These are phyloP conservation scores for Papilio machaon DNA, from an alignment of 1,140 invertebrate species.

Conservation along the genomic window DNA sequence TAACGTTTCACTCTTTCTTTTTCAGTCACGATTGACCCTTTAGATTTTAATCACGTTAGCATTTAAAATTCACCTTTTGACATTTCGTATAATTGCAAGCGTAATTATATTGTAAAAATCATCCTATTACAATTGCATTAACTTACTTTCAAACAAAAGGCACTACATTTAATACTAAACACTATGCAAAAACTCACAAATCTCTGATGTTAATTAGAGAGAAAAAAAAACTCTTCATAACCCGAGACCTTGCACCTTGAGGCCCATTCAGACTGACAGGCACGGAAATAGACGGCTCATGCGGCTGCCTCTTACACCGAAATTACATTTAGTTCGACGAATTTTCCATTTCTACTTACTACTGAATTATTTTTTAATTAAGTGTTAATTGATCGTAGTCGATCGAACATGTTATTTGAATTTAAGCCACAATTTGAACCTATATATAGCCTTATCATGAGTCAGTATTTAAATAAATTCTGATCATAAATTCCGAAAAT, in stretches of 20 bases:
- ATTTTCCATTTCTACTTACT: neutral
- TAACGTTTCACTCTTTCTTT: neutral
- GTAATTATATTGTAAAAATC: neutral
- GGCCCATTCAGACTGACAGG: slow-evolving; percentile 51
- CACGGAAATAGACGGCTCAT: slow-evolving; percentile 39
- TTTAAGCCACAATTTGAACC: too few relatives aligned
- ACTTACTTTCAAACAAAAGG: slow-evolving; percentile 27
- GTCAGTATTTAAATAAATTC: too few relatives aligned
- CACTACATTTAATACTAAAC: slow-evolving; percentile 26
- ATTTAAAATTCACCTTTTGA: neutral
- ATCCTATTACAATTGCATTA: slow-evolving; percentile 12
- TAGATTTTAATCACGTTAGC: neutral
- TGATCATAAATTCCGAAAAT: too few relatives aligned
- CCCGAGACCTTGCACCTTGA: slow-evolving; percentile 46
- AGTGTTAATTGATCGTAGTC: neutral
- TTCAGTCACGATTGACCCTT: too few relatives aligned
- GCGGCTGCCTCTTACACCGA: slow-evolving; percentile 38
- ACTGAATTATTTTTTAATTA: too few relatives aligned
- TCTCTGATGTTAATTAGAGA: slow-evolving; percentile 49
- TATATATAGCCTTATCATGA: too few relatives aligned
- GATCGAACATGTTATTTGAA: too few relatives aligned
- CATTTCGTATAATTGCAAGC: neutral
- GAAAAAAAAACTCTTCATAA: slow-evolving; percentile 44
- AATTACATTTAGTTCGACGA: neutral
- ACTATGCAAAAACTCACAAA: slow-evolving; percentile 40